Percentiles rank a stretch among this genome's conserved stretches.
Evolutionary conservation across 2,113 vertebrate genomes (phyloP).

Genomic region (Catharus bicknelli): DNA sequence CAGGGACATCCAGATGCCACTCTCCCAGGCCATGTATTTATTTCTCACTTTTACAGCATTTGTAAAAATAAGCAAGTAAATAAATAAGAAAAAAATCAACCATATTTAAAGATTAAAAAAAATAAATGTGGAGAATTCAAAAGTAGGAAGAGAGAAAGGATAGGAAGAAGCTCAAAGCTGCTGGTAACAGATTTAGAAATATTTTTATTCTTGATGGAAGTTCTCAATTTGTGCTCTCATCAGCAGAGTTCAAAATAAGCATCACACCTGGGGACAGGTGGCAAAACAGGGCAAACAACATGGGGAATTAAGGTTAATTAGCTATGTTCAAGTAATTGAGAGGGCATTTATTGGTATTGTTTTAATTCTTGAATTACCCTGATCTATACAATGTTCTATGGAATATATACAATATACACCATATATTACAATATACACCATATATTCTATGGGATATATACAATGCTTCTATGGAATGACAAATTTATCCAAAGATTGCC

Average conservation of each 20-base stretch:
- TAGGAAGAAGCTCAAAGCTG: neutral
- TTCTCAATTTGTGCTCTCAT: neutral
- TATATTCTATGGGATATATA: neutral
- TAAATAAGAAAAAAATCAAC: neutral
- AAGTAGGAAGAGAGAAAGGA: neutral
- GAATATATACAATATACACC: neutral
- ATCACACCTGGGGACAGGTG: accelerated
- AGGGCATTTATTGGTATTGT: neutral
- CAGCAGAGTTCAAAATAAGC: neutral
- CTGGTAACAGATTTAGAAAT: neutral
- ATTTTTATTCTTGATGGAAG: neutral
- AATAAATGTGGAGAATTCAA: neutral
- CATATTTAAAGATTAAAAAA: neutral
- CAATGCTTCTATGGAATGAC: neutral
- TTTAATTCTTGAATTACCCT: neutral
- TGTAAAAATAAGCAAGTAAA: neutral
- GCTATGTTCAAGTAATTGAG: neutral
- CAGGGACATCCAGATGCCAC: neutral
- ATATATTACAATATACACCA: neutral
- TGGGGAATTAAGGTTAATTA: neutral
- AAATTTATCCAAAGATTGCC: neutral
- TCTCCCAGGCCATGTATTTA: neutral
- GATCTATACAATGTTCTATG: neutral
- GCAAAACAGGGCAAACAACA: neutral
- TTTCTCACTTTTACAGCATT: neutral